Evolutionary conservation across 37 sponge, comb jelly and placozoan genomes (phyloP).

Genomic region (Cliona cf. orientalis): DNA sequence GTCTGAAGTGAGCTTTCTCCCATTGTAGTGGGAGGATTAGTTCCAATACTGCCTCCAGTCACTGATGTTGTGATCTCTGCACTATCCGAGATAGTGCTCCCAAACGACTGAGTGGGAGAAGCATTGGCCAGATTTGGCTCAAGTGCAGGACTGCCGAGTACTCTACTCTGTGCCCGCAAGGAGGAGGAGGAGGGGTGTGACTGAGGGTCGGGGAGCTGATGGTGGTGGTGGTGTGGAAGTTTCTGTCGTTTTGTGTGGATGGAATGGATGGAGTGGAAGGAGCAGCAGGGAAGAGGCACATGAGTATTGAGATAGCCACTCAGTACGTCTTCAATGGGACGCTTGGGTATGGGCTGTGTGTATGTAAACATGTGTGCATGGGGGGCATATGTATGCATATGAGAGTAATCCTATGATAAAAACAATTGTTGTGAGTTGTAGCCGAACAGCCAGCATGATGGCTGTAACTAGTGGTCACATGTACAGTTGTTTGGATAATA

Average conservation of each 20-base stretch:
- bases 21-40: background rate
- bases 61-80: too few species aligned
- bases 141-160: too few species aligned
- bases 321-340: slow-evolving; percentile 39
- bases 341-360: slow-evolving; percentile 28
- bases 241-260: background rate
- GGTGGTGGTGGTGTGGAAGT: too few species aligned
- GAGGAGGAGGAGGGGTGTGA: background rate
- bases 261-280: slow-evolving; percentile 7
- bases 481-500: too few species aligned
- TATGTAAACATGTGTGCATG: slow-evolving; percentile 9
- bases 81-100: background rate
- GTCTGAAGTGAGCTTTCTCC: too few species aligned
- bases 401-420: too few species aligned
- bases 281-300: slow-evolving; percentile 52
- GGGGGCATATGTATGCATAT: too few species aligned
- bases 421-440: too few species aligned
- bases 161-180: background rate
- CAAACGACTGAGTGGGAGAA: slow-evolving; percentile 3
- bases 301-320: slow-evolving; percentile 52
- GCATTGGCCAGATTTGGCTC: background rate
- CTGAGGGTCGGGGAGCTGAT: background rate
- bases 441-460: too few species aligned
- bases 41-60: too few species aligned
- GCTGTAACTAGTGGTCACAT: too few species aligned